Evolutionary conservation across 2,888 invertebrate species (phyloP).

Genomic region (Nomada fabriciana): DNA sequence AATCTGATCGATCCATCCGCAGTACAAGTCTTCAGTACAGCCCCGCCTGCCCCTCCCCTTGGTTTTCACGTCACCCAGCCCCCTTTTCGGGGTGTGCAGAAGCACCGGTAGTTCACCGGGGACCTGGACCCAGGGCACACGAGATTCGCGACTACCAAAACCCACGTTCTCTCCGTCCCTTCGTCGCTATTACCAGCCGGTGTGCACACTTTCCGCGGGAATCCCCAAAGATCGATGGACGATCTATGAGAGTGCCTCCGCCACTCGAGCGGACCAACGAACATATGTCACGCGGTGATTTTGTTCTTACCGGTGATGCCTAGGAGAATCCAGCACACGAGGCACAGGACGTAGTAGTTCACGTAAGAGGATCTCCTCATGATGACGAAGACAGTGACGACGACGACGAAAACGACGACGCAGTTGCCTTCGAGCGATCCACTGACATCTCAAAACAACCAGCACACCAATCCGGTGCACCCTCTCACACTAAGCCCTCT

Average conservation of each 20-base stretch:
- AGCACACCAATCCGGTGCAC: conserved; percentile 58
- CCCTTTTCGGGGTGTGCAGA: not conserved
- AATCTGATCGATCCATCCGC: conserved; percentile 75
- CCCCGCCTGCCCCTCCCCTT: conserved; percentile 59
- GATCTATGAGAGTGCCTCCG: conserved; percentile 23
- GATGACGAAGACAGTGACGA: conserved; percentile 74
- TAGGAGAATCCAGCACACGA: conserved; percentile 83
- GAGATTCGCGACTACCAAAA: conserved; percentile 13
- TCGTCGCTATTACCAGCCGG: not conserved
- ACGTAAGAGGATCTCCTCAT: conserved; percentile 84
- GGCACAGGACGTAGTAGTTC: conserved; percentile 84
- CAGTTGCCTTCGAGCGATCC: conserved; percentile 66
- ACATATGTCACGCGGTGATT: conserved; percentile 44
- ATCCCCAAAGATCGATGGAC: conserved; percentile 38
- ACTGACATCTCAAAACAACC: conserved; percentile 78
- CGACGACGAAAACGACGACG: conserved; percentile 61
- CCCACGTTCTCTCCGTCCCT: conserved; percentile 7
- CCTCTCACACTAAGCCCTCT: conserved; percentile 54
- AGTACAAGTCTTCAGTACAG: conserved; percentile 59
- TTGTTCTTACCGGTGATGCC: conserved; percentile 82
- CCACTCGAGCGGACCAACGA: not conserved
- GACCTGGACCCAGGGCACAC: conserved; percentile 45
- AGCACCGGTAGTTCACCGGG: conserved; percentile 34
- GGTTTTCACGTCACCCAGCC: conserved; percentile 30
- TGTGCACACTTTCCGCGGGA: conserved; percentile 34